Evolutionary conservation across 2,888 invertebrate species (phyloP), one percentile per base, ranked within the genome.

Genomic region (Eurytoma californica): DNA sequence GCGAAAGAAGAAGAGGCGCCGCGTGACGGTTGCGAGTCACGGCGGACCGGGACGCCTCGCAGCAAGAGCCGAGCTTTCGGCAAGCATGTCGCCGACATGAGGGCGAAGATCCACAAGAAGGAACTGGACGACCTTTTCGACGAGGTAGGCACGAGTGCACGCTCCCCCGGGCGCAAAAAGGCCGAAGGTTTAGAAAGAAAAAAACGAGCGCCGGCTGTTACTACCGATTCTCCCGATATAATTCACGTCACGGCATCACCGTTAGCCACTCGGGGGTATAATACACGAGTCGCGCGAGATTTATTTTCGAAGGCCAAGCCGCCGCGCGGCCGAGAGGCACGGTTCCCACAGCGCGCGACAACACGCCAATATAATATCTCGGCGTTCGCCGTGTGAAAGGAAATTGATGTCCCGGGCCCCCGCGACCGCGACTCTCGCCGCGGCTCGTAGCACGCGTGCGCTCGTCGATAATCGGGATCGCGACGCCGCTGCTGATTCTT

Each of bases 101-200:
- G 86, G 87, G 86, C 86, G 79, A 88, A 88, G 84, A 84, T 87
- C 77, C 83, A 84, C 67, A 87, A 80, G 82, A 87, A 87, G 85
- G 86, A 88, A 83, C 86, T 89, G 84, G 88, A 90, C 82, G 87
- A 89, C 80, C 88, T 88, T 84, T 90, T 89, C 84, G 83, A 84
- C 85, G 89, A 89, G 89, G 89, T 89, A 63, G 63, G 18, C 39
- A 39, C 39, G 39, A 39, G 39, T 39, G 39, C 39, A 39, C 39
- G 7, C 39, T 39, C 39, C 39, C 7, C 9, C 7, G 39, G 7
- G 9, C 39, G 39, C 9, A 39, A 51, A 53, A 53, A 53, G 14
- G 53, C 53, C 53, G 39, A 9, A 1, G 39, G 39, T 9, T 39
- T 39, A 39, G 39, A 39, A 7, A 9, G 9, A 39, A 39, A 39